A percentile compares a stretch with the other conserved stretches of the same genome.
Conservation (phyloP, 1,140 invertebrate species). For the Meloidogyne exigua region DNA sequence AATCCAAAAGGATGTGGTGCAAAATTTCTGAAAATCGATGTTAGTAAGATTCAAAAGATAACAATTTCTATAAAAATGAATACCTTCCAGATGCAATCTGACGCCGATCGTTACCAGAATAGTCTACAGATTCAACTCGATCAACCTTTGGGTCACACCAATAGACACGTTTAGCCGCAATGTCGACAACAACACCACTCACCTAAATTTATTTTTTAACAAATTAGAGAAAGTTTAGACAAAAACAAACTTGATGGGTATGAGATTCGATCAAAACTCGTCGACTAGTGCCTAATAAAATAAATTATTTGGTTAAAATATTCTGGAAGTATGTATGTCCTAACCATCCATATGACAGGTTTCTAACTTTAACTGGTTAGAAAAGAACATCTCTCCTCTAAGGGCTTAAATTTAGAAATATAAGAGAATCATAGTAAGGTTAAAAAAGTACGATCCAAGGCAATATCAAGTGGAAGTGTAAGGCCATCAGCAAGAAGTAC, state of each 20-base stretch:
- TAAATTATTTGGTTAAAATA: not conserved
- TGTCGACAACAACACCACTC: conserved; percentile 55
- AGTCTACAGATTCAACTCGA: conserved; percentile 69
- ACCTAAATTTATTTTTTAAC: conserved; percentile 29
- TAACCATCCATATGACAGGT: conserved; percentile 28
- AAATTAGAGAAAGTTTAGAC: not conserved
- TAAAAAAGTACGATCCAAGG: conserved; percentile 80
- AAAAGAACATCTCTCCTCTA: conserved; percentile 64
- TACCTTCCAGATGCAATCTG: conserved; percentile 56
- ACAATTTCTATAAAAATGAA: not conserved
- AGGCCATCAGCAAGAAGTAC: conserved; percentile 87
- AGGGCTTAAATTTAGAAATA: not conserved
- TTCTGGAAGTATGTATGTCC: no score
- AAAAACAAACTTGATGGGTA: conserved; percentile 52
- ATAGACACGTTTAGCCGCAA: conserved; percentile 66
- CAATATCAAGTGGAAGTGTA: conserved; percentile 83
- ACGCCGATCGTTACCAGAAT: conserved; percentile 66
- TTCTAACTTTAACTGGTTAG: conserved; percentile 61
- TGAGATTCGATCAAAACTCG: conserved; percentile 56
- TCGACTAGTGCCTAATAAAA: conserved; percentile 49
- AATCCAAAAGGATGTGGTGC: conserved; percentile 63
- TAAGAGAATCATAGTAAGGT: conserved; percentile 34
- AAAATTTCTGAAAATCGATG: conserved; percentile 16
- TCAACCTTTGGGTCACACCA: conserved; percentile 71
- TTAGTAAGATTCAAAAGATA: not conserved